Base-by-base conservation (phyloP, 2,113 vertebrate species). In the Neoarius graeffei region DNA sequence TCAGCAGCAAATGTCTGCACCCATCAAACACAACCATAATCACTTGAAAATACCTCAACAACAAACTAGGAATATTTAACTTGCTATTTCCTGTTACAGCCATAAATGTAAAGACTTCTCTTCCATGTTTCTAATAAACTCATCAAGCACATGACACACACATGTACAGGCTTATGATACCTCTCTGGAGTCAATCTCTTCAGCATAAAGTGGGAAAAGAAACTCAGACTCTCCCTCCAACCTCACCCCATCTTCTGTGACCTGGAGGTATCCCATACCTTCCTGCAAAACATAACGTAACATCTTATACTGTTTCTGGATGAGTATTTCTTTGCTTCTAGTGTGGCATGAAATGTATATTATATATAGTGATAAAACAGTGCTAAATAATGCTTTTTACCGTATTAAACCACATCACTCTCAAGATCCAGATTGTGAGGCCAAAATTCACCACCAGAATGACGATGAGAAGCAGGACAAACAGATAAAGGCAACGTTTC, bases 391-490 rank as follows among this genome's bases (percentile, higher is more conserved):
- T 25, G 11, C 4, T 35, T 93, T 96, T 93, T 94, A 99, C 98
- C 88, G 96, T 92, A 91, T 97, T 99, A 95, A 99, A 99, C 98
- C 98, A 98, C 98, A 99, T 99, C 91, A 99, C 97, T 94, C 96
- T 95, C 84, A 99, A 94, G 93, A 99, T 98, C 98, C 98, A 99
- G 92, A 99, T 97, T 71, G 97, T 97, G 86, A 99, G 95, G 89
- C 97, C 97, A 86, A 99, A 94, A 94, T 99, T 99, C 92, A 99
- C 96, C 79, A 99, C 95, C 76, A 99, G 93, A 91, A 98, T 94
- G 94, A 97, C 92, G 88, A 99, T 95, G 86, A 99, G 94, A 87
- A 99, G 96, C 50, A 99, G 96, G 69, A 99, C 96, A 77, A 99
- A 97, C 8, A 99, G 93, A 94, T 99, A 99, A 85, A 99, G 98